Base-by-base conservation (phyloP, 2,888 invertebrate species). In the Latheticus oryzae region DNA sequence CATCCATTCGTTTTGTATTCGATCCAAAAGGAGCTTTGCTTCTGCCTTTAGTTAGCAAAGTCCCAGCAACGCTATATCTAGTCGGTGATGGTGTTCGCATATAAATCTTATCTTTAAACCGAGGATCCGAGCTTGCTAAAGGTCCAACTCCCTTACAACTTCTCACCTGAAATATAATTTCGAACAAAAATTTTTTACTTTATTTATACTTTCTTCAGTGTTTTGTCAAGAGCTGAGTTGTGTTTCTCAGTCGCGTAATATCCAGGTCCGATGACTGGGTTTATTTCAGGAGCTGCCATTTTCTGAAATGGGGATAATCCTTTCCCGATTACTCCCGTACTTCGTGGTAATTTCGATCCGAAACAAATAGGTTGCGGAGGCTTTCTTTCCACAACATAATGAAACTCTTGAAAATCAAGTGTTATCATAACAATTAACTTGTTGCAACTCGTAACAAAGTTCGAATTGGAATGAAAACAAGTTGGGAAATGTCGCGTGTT, bases 351-450 rank as follows among this genome's bases (percentile, higher is more conserved):
- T 9, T 62, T 67, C 1, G 76, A 72, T 15, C 77, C 76, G 38
- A 78, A 78, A 60, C 74, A 76, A 37, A 76, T 66, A 50, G 66
- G 67, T 8, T 68, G 65, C 1, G 70, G 70, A 19, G 65, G 63
- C 57, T 67, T 64, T 42, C 69, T 60, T 62, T 72, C 73, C n/a
- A 77, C 73, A 5, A 78, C 71, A 65, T 78, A 78, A 26, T 74
- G 66, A 58, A 78, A 78, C 40, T 66, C 78, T 76, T 37, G 13
- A 58, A 59, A 30, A 2, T 40, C n/a, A 11, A 23, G 16, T 13
- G 26, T 5, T 9, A 43, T 12, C 43, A 24, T 28, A 8, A 9
- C 5, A 45, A 30, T 45, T 17, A 45, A 45, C 45, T 40, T 40
- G 45, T 45, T 45, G 45, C 43, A 11, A 45, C 23, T n/a, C n/a